Base-by-base conservation (phyloP, 2,797 vertebrate genomes). In the Eremophila alpestris region DNA sequence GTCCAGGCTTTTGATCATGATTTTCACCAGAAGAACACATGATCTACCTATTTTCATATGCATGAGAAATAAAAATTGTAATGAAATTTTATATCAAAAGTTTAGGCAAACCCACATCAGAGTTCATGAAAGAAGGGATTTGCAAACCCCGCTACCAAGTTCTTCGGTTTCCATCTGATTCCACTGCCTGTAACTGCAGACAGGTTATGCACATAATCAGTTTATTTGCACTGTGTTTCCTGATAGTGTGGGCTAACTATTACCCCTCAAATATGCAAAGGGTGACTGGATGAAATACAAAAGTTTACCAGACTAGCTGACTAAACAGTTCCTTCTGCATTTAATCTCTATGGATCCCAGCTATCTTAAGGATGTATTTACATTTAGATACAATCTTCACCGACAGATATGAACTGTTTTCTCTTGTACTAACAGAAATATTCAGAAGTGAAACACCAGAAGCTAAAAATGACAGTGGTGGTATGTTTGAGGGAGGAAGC, bases 341-440 rank as follows among this genome's bases (percentile, higher is more conserved):
- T 95, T 91, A 86, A 94, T 73, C 54, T 75, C 36, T n/a, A 3
- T 32, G 48, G 29, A 76, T 54, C 22, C n/a, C 71, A 84, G 51
- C 14, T 70, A 56, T 16, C 45, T 84, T 90, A 87, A 87, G 70
- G 71, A 73, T 67, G 83, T 49, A 91, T 92, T 95, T 94, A 89
- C 67, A 87, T 94, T 94, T 92, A 93, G 71, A 89, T 83, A 70
- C 4, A 30, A 52, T 56, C 83, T 95, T 92, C 71, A 89, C 3
- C 40, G 70, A 38, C 29, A 82, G 40, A 34, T 87, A 87, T 4
- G 52, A 89, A 45, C 41, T 27, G 23, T 10, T 89, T 73, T 73
- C 9, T 4, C 63, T 83, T 79, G 5, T 38, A 16, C 26, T 65
- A 52, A n/a, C 14, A 82, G 49, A 84, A 89, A 38, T 49, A 76